Evolutionary conservation across 2,888 invertebrate species (phyloP).

Genomic region (Malacosoma neustria): DNA sequence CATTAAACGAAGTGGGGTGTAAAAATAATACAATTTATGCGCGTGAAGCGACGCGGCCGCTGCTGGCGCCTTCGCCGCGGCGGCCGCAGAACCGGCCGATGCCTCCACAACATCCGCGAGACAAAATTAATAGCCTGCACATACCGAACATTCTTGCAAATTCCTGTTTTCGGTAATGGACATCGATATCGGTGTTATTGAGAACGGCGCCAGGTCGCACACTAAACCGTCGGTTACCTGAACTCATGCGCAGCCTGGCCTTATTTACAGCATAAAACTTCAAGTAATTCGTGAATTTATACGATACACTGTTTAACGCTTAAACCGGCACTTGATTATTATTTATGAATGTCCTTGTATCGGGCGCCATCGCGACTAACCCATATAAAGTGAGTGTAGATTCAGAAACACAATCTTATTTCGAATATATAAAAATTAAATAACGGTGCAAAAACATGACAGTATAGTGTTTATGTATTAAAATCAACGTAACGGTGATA

Average conservation of each 20-base stretch:
- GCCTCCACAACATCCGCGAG: slow-evolving; percentile 34
- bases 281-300: slow-evolving; percentile 10
- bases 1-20: not conserved
- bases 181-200: slow-evolving; percentile 27
- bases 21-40: slow-evolving; percentile 21
- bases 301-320: slow-evolving; percentile 1
- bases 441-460: slow-evolving; percentile 17
- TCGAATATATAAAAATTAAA: not conserved
- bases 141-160: slow-evolving; percentile 49
- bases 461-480: slow-evolving; percentile 9
- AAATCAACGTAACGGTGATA: slow-evolving; percentile 25
- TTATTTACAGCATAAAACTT: slow-evolving; percentile 8
- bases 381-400: not conserved
- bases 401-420: not conserved
- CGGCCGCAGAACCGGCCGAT: slow-evolving; percentile 16
- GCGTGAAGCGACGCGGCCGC: slow-evolving; percentile 22
- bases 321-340: slow-evolving; percentile 9
- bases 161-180: slow-evolving; percentile 43
- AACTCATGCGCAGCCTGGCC: slow-evolving; percentile 12
- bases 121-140: slow-evolving; percentile 51
- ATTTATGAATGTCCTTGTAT: slow-evolving; percentile 8
- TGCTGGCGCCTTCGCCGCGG: slow-evolving; percentile 38
- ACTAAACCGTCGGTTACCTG: slow-evolving; percentile 9
- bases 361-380: not conserved
- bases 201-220: slow-evolving; percentile 30